These are phyloP conservation scores for Torymus tubicola DNA, from an alignment of 2,888 invertebrate species.

Conservation along the genomic window DNA sequence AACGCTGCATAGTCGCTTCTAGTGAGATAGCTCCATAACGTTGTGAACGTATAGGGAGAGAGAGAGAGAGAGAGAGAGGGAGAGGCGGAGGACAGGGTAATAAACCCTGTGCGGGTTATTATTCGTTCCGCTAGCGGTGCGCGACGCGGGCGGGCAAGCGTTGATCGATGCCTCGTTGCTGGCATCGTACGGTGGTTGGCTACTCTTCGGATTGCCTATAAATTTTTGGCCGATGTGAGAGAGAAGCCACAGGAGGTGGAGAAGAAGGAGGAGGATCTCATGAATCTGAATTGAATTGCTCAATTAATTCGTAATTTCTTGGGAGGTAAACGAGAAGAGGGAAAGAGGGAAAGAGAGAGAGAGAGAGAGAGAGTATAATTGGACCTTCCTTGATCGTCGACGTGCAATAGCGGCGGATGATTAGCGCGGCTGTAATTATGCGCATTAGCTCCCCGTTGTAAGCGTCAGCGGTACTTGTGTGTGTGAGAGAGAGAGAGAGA, in stretches of 20 bases:
- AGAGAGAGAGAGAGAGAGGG: constrained; percentile 25
- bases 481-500: too few species aligned
- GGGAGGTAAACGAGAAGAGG: background rate
- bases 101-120: constrained; percentile 47
- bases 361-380: constrained; percentile 24
- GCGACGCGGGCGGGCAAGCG: constrained; percentile 30
- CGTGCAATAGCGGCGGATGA: background rate
- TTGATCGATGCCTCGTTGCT: too few species aligned
- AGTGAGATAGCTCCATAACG: too few species aligned
- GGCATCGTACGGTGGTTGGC: background rate
- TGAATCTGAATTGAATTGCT: constrained; percentile 56
- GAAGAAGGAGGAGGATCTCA: constrained; percentile 31
- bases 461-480: background rate
- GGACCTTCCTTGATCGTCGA: constrained; percentile 16
- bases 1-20: constrained; percentile 14
- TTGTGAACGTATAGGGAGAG: background rate
- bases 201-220: constrained; percentile 37
- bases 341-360: background rate
- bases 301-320: constrained; percentile 54
- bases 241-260: background rate
- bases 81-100: constrained; percentile 21
- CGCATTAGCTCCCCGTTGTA: background rate
- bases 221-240: constrained; percentile 39
- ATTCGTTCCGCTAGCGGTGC: constrained; percentile 48
- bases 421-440: constrained; percentile 30